Conservation (phyloP, 2,113 vertebrate genomes). For the Aythya baeri region DNA sequence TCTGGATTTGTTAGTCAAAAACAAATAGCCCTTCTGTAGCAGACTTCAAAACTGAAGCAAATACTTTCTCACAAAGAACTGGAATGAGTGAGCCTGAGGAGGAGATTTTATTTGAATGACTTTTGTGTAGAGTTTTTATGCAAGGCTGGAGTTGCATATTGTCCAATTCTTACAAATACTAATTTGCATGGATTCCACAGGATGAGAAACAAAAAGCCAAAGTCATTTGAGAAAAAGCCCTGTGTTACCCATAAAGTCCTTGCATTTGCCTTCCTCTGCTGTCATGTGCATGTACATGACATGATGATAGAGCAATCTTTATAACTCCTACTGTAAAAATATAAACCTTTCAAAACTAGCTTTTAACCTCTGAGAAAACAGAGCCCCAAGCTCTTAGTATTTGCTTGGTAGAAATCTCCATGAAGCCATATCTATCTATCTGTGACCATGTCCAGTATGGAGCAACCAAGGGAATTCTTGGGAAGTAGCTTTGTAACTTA, state of each 20-base stretch:
- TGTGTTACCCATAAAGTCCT: neutral
- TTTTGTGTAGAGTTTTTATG: neutral
- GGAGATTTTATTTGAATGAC: neutral
- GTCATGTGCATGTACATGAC: neutral
- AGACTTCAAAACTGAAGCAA: neutral
- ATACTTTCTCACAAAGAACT: neutral
- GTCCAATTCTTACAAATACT: neutral
- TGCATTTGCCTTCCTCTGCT: neutral
- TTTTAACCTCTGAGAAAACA: neutral
- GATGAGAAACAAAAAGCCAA: neutral
- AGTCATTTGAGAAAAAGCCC: neutral
- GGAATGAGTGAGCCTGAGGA: neutral
- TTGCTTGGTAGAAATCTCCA: neutral
- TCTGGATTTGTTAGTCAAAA: neutral
- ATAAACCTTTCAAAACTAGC: neutral
- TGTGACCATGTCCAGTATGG: neutral
- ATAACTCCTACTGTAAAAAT: neutral
- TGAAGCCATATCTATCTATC: neutral
- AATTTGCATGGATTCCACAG: neutral
- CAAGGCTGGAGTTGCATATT: neutral
- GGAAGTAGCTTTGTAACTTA: neutral
- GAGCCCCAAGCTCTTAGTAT: neutral
- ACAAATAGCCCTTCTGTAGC: neutral
- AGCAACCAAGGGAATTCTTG: neutral
- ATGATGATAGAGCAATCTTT: neutral